Evolutionary conservation across 2,888 invertebrate genomes (phyloP).

Genomic region (Aplocera efformata): DNA sequence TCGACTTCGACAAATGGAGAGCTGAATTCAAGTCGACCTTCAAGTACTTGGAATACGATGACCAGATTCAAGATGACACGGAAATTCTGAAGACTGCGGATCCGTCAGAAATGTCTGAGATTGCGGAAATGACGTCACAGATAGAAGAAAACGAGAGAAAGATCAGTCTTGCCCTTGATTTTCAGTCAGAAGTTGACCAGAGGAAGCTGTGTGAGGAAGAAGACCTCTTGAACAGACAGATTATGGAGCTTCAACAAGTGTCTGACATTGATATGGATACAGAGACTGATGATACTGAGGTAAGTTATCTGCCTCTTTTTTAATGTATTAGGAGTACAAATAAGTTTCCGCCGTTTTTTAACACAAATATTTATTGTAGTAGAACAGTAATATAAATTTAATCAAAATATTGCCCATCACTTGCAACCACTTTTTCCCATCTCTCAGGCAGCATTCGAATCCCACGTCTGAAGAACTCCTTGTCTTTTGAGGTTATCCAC

Average conservation of each 20-base stretch:
- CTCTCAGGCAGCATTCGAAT: too few relatives aligned
- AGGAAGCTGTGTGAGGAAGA: constrained; percentile 88
- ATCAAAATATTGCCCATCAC: too few relatives aligned
- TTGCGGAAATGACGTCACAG: constrained; percentile 75
- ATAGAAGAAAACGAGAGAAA: constrained; percentile 78
- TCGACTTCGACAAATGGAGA: constrained; percentile 74
- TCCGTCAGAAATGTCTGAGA: constrained; percentile 74
- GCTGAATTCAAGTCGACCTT: constrained; percentile 65
- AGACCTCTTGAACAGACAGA: constrained; percentile 87
- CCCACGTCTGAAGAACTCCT: too few relatives aligned
- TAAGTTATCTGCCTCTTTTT: constrained; percentile 36
- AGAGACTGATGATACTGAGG: constrained; percentile 89
- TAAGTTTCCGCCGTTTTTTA: too few relatives aligned
- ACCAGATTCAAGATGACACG: constrained; percentile 61
- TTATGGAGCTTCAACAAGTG: constrained; percentile 85
- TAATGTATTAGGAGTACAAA: too few relatives aligned
- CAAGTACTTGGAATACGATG: constrained; percentile 68
- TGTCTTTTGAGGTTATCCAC: too few relatives aligned
- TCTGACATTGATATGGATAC: constrained; percentile 89
- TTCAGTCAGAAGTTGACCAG: constrained; percentile 86
- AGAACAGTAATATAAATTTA: too few relatives aligned
- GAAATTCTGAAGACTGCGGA: constrained; percentile 67
- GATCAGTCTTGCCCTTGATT: constrained; percentile 82
- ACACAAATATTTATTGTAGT: too few relatives aligned
- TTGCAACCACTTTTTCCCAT: too few relatives aligned